Evolutionary conservation across 2,113 vertebrate genomes (phyloP), one percentile per base, ranked within the genome.

Genomic region (Puntigrus tetrazona): DNA sequence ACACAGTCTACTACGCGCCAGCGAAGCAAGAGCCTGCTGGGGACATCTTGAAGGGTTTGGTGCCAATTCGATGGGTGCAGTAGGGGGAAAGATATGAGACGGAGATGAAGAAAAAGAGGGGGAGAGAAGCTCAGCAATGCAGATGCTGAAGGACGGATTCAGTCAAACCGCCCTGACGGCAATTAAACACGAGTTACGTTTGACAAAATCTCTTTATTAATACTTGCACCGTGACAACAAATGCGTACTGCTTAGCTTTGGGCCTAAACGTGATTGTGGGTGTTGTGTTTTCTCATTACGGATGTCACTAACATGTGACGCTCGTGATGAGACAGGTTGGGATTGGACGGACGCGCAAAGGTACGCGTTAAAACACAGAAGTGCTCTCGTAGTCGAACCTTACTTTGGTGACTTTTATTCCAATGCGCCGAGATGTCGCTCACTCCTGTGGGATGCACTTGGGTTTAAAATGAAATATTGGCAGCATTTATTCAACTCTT

Each of bases 11-110:
- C 92, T 93, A 91, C 92, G 93, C 90, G 93, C 91, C 90, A 92
- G 92, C 92, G 94, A 94, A 92, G 92, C 92, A 92, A 90, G 88
- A 91, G 92, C 93, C 93, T 94, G 93, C 93, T 94, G 93, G 88
- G 93, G 93, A 92, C 91, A 91, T 93, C 93, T 93, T 93, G 94
- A 94, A 93, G 92, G 87, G 81, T 88, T 88, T 86, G 87, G 87
- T 88, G 84, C 87, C 87, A 88, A 86, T 86, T 86, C 87, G 36
- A 75, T 79, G 84, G 84, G 84, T 88, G 76, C 87, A 76, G 84
- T 88, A 84, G 84, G 81, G 84, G 85, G 84, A 88, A 85, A 78
- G 76, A 79, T 84, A 25, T 52, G 50, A 65, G 81, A 88, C 78
- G 76, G 47, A 67, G 84, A 31, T 55, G 36, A 57, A 79, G 47